Conservation (phyloP, 2,888 invertebrate genomes). For the Himalopsyche japonica region DNA sequence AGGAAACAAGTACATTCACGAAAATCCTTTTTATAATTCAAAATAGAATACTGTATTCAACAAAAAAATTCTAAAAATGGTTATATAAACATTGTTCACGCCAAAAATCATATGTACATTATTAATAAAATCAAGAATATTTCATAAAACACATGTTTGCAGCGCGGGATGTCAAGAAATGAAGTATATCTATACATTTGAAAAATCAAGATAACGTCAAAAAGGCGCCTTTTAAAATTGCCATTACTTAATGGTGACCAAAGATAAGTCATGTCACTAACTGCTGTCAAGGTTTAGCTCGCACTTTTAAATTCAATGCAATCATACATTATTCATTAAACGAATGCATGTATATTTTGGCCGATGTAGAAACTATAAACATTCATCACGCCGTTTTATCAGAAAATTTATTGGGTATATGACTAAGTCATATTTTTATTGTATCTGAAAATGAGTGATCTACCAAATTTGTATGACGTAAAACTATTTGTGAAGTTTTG, state of each 20-base stretch:
- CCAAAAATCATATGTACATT: neutral
- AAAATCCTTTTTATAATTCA: no score
- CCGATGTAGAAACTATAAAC: neutral
- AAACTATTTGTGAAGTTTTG: no score
- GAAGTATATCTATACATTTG: neutral
- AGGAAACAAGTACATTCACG: no score
- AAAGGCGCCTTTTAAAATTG: neutral
- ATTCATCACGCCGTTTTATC: neutral
- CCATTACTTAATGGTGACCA: neutral
- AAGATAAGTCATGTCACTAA: slow-evolving; percentile 28
- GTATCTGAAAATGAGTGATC: no score
- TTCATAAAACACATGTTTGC: neutral
- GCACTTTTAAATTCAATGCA: slow-evolving; percentile 39
- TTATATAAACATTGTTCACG: neutral
- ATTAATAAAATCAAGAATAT: neutral
- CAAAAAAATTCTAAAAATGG: neutral
- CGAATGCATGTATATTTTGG: slow-evolving; percentile 29
- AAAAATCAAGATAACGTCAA: neutral
- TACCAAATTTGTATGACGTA: no score
- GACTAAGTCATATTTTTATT: no score
- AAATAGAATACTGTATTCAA: no score
- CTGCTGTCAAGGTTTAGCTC: slow-evolving; percentile 36
- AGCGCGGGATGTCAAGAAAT: neutral
- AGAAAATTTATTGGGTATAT: neutral
- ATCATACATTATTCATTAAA: slow-evolving; percentile 30